Evolutionary conservation across 2,113 vertebrate genomes (phyloP).

Genomic region (Rhea pennata): DNA sequence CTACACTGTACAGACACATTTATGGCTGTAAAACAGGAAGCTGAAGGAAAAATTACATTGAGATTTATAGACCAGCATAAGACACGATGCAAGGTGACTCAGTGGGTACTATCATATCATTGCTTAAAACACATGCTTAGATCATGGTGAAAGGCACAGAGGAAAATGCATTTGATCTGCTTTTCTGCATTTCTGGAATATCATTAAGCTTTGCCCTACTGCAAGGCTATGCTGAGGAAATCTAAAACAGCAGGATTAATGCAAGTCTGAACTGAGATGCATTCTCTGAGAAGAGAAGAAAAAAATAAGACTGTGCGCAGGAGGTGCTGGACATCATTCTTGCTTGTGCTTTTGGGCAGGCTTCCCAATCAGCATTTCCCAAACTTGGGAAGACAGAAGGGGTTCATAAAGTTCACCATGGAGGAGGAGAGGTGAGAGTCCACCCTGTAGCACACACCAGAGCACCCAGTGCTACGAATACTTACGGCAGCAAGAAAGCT

Average conservation of each 20-base stretch:
- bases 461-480: neutral
- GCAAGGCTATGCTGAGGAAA: neutral
- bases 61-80: constrained; percentile 10
- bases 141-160: neutral
- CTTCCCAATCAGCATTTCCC: neutral
- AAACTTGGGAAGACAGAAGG: neutral
- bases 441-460: neutral
- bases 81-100: neutral
- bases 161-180: neutral
- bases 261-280: neutral
- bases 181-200: neutral
- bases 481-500: neutral
- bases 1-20: neutral
- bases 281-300: neutral
- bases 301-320: neutral
- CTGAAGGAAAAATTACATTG: constrained; percentile 18
- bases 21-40: constrained; percentile 2
- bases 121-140: neutral
- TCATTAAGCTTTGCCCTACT: neutral
- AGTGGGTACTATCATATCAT: neutral
- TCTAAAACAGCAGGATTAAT: neutral
- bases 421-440: neutral
- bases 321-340: neutral
- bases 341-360: neutral
- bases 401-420: neutral